Base-by-base conservation (phyloP, 2,797 vertebrate genomes). In the Micropoecilia bifurca region DNA sequence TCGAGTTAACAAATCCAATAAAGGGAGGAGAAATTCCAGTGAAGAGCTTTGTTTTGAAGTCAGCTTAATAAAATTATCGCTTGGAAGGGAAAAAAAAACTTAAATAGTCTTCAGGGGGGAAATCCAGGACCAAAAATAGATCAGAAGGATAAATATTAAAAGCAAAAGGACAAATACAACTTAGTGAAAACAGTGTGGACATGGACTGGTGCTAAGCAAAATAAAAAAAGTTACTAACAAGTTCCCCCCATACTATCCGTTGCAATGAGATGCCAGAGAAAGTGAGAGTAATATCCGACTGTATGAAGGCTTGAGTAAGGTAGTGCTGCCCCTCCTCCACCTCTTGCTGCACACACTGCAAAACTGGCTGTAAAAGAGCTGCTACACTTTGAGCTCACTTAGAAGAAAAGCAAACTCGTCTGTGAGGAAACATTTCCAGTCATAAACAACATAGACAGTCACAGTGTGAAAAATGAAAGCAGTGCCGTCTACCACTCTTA, bases 51-150 rank as follows among this genome's bases (percentile, higher is more conserved):
- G n/a, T 66, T 74, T 36, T 33, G 84, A 83, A 86, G 71, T 50
- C 57, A 75, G 33, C 46, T 77, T 41, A 71, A 47, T 47, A 71
- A 83, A 90, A 89, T 85, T 36, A 18, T 57, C 16, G 55, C 78
- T 71, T 66, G 46, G 87, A 79, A 36, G 13, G 16, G 4, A 30
- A 6, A 50, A 50, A 50, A 50, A 50, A 33, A 55, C 80, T 72
- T 83, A 50, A 85, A 75, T 36, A 80, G 73, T 81, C 82, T 76
- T 83, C 47, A 41, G 59, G 86, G 92, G 92, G 87, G 76, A 91
- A 87, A 86, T 89, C 88, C 83, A 76, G 61, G 50, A 59, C 68
- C 82, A 71, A 74, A 88, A 88, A 87, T 63, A 90, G 80, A 83
- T 50, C 77, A 88, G 82, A 78, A 85, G 73, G 76, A 8, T 9